phyloP scores from a whole-genome alignment of 2,113 vertebrate genomes.

The Tauraco erythrolophus region DNA sequence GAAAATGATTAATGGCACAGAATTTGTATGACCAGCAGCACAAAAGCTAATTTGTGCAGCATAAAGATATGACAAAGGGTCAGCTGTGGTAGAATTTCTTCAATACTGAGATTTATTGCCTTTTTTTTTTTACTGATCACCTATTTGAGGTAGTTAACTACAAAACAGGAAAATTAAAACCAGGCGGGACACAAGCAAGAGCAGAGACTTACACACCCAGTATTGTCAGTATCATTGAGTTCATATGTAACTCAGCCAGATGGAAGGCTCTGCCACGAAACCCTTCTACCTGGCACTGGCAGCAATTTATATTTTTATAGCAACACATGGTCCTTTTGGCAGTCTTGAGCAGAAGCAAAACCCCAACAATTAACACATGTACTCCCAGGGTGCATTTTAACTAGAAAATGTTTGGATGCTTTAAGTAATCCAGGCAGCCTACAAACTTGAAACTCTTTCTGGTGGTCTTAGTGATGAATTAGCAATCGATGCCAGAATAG shows the following conservation, averaged over 20 bases:
- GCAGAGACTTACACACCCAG: not conserved
- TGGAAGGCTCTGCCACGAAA: not conserved
- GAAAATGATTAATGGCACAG: not conserved
- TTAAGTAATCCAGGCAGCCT: not conserved
- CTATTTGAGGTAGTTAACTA: not conserved
- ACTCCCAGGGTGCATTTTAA: conserved; percentile 33
- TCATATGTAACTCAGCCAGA: not conserved
- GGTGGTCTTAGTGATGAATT: not conserved
- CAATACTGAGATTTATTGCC: not conserved
- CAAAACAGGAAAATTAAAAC: not conserved
- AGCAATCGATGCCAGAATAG: not conserved
- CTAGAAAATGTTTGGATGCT: not conserved
- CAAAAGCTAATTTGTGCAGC: not conserved
- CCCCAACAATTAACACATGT: not conserved
- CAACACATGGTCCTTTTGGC: not conserved
- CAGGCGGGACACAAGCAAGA: not conserved
- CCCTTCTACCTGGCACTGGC: not conserved
- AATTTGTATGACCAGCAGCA: not conserved
- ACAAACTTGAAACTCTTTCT: not conserved
- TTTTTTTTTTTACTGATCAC: not conserved
- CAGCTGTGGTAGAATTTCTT: not conserved
- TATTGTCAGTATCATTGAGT: not conserved
- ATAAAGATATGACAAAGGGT: not conserved
- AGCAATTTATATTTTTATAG: conserved; percentile 32
- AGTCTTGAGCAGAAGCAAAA: conserved; percentile 33